Base-by-base conservation (phyloP, 2,797 vertebrate genomes). In the Vultur gryphus region DNA sequence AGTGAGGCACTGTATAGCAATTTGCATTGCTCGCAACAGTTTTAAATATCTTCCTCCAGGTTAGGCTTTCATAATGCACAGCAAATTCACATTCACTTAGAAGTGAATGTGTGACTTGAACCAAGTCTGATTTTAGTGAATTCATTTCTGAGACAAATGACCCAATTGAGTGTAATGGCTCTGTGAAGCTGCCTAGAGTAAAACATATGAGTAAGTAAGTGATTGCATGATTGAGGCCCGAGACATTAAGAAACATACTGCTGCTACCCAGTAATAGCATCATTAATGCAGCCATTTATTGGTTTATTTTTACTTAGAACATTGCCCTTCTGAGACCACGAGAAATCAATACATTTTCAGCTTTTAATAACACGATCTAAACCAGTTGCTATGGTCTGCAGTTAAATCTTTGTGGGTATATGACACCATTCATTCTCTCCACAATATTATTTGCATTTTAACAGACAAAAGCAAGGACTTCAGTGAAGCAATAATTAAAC, bases 301-400 rank as follows among this genome's bases (percentile, higher is more conserved):
- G 84, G 83, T 67, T 96, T 96, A 90, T 81, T 93, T 93, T 95
- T 90, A 95, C 81, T 95, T 85, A 85, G 89, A 96, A 76, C 33
- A 95, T 91, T 73, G 67, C 77, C 35, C 81, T 94, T 87, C 93
- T 81, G 95, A 95, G 91, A 91, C 78, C 39, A 89, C 1, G 4
- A 93, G 93, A 93, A 95, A 95, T 94, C 95, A 84, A 96, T 95
- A 93, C 11, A 78, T 92, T 95, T 84, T 87, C 77, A 80, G 78
- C 44, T 96, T 97, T 93, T 97, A 97, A 97, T 96, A 95, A 77
- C 48, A 37, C 69, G 84, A 89, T 96, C 94, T 97, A 97, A 96
- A 90, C 61, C 67, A 83, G 66, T 88, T 96, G 79, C 89, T 94
- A 57, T 51, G 92, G 51, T 89, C 35, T 75, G 73, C 93, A 96